Percentiles rank a stretch among this genome's conserved stretches.
Evolutionary conservation across 2,113 vertebrate genomes (phyloP).

Genomic region (Nycticebus coucang): DNA sequence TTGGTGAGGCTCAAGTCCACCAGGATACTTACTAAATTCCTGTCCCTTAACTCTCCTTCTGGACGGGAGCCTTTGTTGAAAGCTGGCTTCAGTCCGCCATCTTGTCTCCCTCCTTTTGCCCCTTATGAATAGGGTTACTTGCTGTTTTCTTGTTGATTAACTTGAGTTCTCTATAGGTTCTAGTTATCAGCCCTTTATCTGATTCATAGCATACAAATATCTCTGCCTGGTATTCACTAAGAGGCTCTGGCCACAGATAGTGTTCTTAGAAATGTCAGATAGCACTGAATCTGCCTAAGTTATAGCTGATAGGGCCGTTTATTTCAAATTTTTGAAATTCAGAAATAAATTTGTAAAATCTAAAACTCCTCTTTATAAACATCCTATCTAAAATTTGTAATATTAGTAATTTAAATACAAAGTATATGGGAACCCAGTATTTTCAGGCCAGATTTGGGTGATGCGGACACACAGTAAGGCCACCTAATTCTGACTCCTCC

Average conservation of each 20-base stretch:
- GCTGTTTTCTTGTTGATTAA: no score
- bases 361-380: neutral
- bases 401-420: neutral
- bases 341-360: neutral
- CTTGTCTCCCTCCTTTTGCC: no score
- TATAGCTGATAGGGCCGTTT: neutral
- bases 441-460: neutral
- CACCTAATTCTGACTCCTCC: rapidly evolving
- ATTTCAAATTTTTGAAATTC: neutral
- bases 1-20: no score
- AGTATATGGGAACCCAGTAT: neutral
- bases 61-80: no score
- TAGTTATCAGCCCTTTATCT: no score
- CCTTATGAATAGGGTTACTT: no score
- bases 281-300: neutral
- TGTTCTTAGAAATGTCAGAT: neutral
- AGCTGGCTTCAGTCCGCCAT: no score
- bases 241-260: neutral
- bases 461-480: neutral
- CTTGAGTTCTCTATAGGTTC: no score
- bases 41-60: no score
- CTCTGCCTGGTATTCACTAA: no score
- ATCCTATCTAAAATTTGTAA: neutral
- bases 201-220: no score
- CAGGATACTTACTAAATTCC: no score